These are phyloP conservation scores for Heloderma charlesbogerti DNA, from an alignment of 2,113 vertebrate genomes.

Conservation along the genomic window DNA sequence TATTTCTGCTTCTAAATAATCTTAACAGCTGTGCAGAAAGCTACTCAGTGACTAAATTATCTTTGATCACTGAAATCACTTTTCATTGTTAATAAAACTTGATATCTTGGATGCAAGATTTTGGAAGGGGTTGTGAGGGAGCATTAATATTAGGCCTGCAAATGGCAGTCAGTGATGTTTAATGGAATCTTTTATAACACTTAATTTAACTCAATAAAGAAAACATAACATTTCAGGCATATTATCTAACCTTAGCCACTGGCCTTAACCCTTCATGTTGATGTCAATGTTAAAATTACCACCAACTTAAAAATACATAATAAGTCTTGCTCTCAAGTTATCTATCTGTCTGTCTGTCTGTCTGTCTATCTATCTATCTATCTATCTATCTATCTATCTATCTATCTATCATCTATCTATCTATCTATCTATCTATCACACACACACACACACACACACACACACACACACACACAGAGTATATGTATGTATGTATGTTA, in stretches of 20 bases:
- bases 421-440: too few species aligned
- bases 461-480: too few species aligned
- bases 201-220: neutral
- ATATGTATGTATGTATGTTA: too few species aligned
- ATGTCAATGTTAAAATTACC: neutral
- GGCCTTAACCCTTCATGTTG: conserved; percentile 4
- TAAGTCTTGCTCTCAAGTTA: neutral
- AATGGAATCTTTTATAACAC: neutral
- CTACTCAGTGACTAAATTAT: conserved; percentile 18
- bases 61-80: conserved; percentile 64
- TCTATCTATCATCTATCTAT: too few species aligned
- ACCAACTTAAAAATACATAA: neutral
- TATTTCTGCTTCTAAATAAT: conserved; percentile 48
- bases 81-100: conserved; percentile 58
- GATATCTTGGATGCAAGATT: conserved; percentile 36
- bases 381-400: too few species aligned
- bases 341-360: too few species aligned
- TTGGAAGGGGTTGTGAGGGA: conserved; percentile 32
- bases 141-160: neutral
- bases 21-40: conserved; percentile 48
- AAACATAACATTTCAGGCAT: conserved; percentile 8
- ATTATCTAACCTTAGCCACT: fast-evolving
- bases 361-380: too few species aligned
- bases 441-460: too few species aligned
- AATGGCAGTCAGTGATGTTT: conserved; percentile 34